A percentile compares a stretch with the other conserved stretches of the same genome.
Conservation (phyloP, 2,888 invertebrate species). For the Dinocampus coccinellae region DNA sequence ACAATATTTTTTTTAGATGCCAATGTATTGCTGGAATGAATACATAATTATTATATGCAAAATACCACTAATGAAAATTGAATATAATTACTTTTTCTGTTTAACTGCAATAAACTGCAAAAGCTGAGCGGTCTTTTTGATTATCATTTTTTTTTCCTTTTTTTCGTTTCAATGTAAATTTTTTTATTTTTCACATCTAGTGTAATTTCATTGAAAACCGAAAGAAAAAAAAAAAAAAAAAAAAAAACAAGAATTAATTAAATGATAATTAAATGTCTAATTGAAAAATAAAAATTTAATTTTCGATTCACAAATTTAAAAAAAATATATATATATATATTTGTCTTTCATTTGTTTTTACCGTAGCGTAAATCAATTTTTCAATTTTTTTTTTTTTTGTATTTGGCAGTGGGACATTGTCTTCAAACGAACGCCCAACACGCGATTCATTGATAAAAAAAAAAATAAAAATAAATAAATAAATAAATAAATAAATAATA, state of each 20-base stretch:
- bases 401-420: slow-evolving; percentile 11
- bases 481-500: too few species aligned
- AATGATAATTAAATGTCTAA: not conserved
- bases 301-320: too few species aligned
- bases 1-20: not conserved
- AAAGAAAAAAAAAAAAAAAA: slow-evolving; percentile 33
- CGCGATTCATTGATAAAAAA: not conserved
- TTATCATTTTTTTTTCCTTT: slow-evolving; percentile 27
- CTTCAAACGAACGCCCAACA: not conserved
- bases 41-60: slow-evolving; percentile 3
- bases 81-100: slow-evolving; percentile 4
- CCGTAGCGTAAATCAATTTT: slow-evolving; percentile 11
- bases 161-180: slow-evolving; percentile 11
- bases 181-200: too few species aligned
- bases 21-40: not conserved
- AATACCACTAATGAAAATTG: slow-evolving; percentile 6
- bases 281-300: not conserved
- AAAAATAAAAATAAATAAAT: not conserved
- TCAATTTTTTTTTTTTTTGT: slow-evolving; percentile 7
- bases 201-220: too few species aligned
- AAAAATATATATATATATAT: too few species aligned
- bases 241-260: slow-evolving; percentile 15
- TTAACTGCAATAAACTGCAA: slow-evolving; percentile 22
- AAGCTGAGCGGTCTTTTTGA: slow-evolving; percentile 33
- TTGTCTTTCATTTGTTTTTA: not conserved